phyloP scores from a whole-genome alignment of 2,888 invertebrate species.

The Cryptops parisi region DNA sequence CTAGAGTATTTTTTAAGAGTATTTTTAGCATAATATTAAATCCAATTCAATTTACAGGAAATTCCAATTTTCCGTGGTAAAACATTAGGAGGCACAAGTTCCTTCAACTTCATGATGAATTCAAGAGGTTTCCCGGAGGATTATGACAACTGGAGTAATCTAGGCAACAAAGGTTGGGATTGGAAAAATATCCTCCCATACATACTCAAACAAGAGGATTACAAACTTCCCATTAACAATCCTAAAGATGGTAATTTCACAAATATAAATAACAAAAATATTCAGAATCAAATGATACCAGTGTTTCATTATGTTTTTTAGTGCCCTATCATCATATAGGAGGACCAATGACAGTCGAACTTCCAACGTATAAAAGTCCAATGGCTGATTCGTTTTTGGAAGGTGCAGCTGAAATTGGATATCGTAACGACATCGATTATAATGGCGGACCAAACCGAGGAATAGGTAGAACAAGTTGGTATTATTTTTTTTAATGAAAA shows the following conservation, averaged over 20 bases:
- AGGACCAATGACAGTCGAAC: too few relatives aligned
- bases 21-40: background rate
- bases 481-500: too few relatives aligned
- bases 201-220: too few relatives aligned
- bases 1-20: too few relatives aligned
- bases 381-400: background rate
- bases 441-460: background rate
- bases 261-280: too few relatives aligned
- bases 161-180: too few relatives aligned
- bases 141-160: too few relatives aligned
- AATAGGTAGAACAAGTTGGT: background rate
- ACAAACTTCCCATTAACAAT: background rate
- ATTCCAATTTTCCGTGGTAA: background rate
- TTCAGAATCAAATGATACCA: background rate
- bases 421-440: background rate
- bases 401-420: background rate
- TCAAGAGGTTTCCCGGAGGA: background rate
- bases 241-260: background rate
- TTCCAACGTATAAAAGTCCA: background rate
- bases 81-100: constrained; percentile 1
- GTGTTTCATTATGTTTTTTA: background rate
- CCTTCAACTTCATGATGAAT: background rate
- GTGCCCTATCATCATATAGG: too few relatives aligned
- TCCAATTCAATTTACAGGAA: background rate
- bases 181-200: too few relatives aligned